Evolutionary conservation across 2,113 vertebrate species (phyloP).

Genomic region (Hypomesus transpacificus): DNA sequence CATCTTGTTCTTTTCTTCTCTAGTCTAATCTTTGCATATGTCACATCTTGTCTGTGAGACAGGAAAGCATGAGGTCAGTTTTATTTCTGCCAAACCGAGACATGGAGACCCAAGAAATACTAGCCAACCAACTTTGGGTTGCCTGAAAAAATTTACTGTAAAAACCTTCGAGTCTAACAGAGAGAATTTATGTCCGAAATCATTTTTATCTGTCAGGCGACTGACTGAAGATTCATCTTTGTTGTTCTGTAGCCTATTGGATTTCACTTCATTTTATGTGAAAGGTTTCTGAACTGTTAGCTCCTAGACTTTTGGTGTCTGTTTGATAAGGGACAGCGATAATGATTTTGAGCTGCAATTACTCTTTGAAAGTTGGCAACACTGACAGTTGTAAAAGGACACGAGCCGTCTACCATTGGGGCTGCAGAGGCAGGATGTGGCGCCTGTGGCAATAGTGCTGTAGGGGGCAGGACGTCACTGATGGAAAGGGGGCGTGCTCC

Average conservation of each 20-base stretch:
- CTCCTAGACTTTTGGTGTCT: slow-evolving; percentile 28
- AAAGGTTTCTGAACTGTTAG: slow-evolving; percentile 36
- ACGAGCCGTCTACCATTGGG: slow-evolving; percentile 21
- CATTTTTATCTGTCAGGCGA: slow-evolving; percentile 35
- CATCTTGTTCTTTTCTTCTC: background rate
- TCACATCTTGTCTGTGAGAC: slow-evolving; percentile 1
- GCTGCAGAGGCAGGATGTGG: slow-evolving; percentile 5
- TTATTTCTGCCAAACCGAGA: slow-evolving; percentile 23
- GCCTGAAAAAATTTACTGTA: slow-evolving; percentile 28
- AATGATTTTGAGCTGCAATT: slow-evolving; percentile 35
- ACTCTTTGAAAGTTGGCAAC: slow-evolving; percentile 22
- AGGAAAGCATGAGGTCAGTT: slow-evolving; percentile 16
- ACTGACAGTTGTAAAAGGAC: slow-evolving; percentile 40
- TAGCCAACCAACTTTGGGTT: slow-evolving; percentile 20
- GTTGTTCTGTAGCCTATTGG: slow-evolving; percentile 42
- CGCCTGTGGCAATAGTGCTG: slow-evolving; percentile 35
- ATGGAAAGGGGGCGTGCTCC: background rate
- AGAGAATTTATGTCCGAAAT: slow-evolving; percentile 35
- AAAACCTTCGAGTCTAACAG: slow-evolving; percentile 25
- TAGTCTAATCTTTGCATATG: slow-evolving; percentile 11
- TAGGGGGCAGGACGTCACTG: slow-evolving; percentile 27
- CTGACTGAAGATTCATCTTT: slow-evolving; percentile 37
- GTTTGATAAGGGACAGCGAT: slow-evolving; percentile 33
- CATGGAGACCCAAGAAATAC: slow-evolving; percentile 23
- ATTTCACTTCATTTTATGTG: slow-evolving; percentile 50